Base-by-base conservation (phyloP, 2,888 invertebrate species). In the Drosophila buzzatii region DNA sequence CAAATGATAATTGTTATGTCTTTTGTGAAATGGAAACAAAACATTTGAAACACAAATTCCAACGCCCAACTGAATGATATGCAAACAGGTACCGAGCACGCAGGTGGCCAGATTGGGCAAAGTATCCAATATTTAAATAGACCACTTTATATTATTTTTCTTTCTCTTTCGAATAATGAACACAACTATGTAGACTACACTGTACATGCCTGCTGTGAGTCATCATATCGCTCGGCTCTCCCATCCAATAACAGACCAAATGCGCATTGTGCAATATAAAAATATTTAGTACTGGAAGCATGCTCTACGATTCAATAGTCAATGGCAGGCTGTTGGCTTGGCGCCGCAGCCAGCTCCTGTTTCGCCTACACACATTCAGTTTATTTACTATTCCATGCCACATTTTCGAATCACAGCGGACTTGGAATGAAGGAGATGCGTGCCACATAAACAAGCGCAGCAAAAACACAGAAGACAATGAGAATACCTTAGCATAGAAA, bases 1-100 rank as follows among this genome's bases (percentile, higher is more conserved):
- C 71, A 67, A 81, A 83, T 49, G 67, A 81, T 81, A 83, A 81
- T 83, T 81, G 84, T 74, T 82, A 68, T 80, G 55, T 67, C 45
- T 60, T 56, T 70, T 61, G 73, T 59, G 49, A 53, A 37, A 63
- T 44, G 42, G 31, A 61, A 59, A 61, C 53, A 66, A 49, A 57
- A 51, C 41, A 65, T 45, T 49, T 27, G 10, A 49, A 56, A 35
- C 33, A 35, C 18, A 58, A 58, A 12, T 35, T 39, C n/a, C 8
- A 42, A 14, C 14, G 9, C 35, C 18, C 31, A 60, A 31, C 31
- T 16, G 31, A 52, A 60, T 39, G 27, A 2, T 23, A 53, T 37
- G n/a, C 16, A 47, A n/a, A 41, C 52, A 56, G 18, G n/a, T 49
- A 8, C 27, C 41, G 23, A 12, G 16, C 8, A 18, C 33, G 20